phyloP scores from a whole-genome alignment of 1,140 invertebrate genomes.

The Drosophila santomea region DNA sequence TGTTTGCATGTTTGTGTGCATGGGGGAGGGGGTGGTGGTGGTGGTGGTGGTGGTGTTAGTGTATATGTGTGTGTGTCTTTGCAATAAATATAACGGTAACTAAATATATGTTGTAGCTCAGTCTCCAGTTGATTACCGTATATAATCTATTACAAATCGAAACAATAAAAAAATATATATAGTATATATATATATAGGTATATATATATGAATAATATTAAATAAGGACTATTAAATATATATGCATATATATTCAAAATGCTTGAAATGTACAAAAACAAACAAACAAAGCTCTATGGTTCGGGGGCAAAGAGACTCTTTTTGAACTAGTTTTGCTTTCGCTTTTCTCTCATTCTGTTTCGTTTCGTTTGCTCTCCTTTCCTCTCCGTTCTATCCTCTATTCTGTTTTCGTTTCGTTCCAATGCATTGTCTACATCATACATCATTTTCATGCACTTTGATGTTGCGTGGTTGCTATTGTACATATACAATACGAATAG shows the following conservation, averaged over 20 bases:
- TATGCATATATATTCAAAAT: constrained; percentile 48
- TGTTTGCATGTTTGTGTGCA: constrained; percentile 35
- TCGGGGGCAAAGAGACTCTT: constrained; percentile 8
- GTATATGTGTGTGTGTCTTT: constrained; percentile 35
- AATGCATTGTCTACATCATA: constrained; percentile 45
- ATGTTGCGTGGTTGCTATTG: constrained; percentile 31
- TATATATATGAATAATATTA: constrained; percentile 49
- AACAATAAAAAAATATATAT: constrained; percentile 57
- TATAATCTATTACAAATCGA: constrained; percentile 70
- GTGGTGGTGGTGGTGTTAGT: constrained; percentile 4
- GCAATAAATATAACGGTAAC: constrained; percentile 81
- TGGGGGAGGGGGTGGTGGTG: not conserved
- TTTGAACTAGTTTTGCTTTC: constrained; percentile 9
- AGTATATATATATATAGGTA: constrained; percentile 34
- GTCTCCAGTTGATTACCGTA: constrained; percentile 82
- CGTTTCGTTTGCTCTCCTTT: constrained; percentile 21
- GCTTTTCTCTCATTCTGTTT: constrained; percentile 16
- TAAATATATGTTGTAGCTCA: constrained; percentile 84
- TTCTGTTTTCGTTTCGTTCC: constrained; percentile 39
- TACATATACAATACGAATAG: constrained; percentile 48
- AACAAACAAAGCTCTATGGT: constrained; percentile 46
- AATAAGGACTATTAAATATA: constrained; percentile 51
- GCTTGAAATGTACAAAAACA: constrained; percentile 59
- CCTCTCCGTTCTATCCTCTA: constrained; percentile 37
- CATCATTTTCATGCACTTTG: constrained; percentile 41